Conservation (phyloP, 2,113 vertebrate genomes). For the Thryonomys swinderianus region DNA sequence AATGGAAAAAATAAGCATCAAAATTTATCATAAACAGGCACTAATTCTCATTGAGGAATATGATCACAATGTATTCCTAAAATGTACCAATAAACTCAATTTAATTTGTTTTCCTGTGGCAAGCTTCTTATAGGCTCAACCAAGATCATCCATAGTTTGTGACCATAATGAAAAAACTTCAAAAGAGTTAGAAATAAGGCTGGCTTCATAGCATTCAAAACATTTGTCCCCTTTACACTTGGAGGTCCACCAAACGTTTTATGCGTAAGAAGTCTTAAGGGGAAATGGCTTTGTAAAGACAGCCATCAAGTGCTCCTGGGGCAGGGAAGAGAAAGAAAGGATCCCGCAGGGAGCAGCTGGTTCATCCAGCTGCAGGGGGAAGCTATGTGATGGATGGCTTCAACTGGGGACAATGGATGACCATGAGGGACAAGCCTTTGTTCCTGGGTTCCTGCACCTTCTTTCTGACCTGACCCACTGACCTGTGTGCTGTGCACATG, state of each 20-base stretch:
- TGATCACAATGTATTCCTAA: too few relatives aligned
- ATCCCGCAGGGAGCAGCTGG: slow-evolving; percentile 72
- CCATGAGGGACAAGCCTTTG: slow-evolving; percentile 79
- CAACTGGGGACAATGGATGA: slow-evolving; percentile 61
- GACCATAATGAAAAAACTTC: slow-evolving; percentile 52
- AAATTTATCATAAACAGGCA: too few relatives aligned
- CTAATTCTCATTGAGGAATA: too few relatives aligned
- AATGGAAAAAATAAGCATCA: too few relatives aligned
- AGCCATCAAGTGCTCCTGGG: slow-evolving; percentile 59
- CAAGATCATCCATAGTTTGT: background rate
- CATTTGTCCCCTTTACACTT: background rate
- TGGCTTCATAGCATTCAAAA: slow-evolving; percentile 64
- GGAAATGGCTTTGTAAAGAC: slow-evolving; percentile 71
- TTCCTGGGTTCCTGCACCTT: slow-evolving; percentile 70
- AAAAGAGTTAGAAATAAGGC: slow-evolving; percentile 42
- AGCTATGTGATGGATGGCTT: slow-evolving; percentile 84
- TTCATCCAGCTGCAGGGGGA: slow-evolving; percentile 81
- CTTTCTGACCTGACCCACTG: slow-evolving; percentile 74
- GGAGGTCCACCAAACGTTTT: background rate
- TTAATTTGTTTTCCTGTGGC: slow-evolving; percentile 26
- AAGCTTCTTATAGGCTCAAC: background rate
- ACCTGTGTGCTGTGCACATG: slow-evolving; percentile 55
- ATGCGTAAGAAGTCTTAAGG: slow-evolving; percentile 48
- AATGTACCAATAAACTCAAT: too few relatives aligned
- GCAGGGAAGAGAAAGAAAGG: slow-evolving; percentile 61